phyloP scores from a whole-genome alignment of 2,888 invertebrate species.

The Eubasilissa splendida region DNA sequence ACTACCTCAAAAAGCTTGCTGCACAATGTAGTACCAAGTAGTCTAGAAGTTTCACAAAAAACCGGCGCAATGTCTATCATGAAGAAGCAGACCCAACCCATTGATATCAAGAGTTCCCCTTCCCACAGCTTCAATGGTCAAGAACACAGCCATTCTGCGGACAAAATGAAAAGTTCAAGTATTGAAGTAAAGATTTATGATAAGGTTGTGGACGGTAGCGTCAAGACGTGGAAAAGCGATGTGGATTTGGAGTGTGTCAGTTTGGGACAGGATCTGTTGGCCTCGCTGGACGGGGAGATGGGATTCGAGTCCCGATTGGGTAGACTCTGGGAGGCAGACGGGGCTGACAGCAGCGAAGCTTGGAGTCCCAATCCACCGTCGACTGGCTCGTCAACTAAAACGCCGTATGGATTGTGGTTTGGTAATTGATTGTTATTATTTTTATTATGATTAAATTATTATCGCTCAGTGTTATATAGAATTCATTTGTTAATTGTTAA shows the following conservation, averaged over 20 bases:
- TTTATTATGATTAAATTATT: too few species aligned
- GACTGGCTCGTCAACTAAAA: slow-evolving; percentile 61
- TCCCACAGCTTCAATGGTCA: slow-evolving; percentile 39
- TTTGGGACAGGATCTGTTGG: slow-evolving; percentile 75
- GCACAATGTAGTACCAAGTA: slow-evolving; percentile 39
- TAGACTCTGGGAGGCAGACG: slow-evolving; percentile 69
- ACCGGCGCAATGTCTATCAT: slow-evolving; percentile 13
- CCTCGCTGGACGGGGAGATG: slow-evolving; percentile 70
- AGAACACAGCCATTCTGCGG: slow-evolving; percentile 58
- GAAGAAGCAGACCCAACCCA: slow-evolving; percentile 51
- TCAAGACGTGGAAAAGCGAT: slow-evolving; percentile 76
- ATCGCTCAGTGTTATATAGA: too few species aligned
- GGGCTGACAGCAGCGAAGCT: slow-evolving; percentile 63
- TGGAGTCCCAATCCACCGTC: slow-evolving; percentile 64
- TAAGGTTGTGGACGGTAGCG: slow-evolving; percentile 70
- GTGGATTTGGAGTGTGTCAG: slow-evolving; percentile 76
- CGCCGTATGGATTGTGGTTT: slow-evolving; percentile 69
- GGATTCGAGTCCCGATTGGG: slow-evolving; percentile 63
- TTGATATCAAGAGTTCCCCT: slow-evolving; percentile 47
- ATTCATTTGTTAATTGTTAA: too few species aligned
- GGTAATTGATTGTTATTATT: slow-evolving; percentile 62
- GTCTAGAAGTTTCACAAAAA: slow-evolving; percentile 18
- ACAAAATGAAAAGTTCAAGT: slow-evolving; percentile 60
- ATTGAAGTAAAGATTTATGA: slow-evolving; percentile 69
- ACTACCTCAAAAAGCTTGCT: slow-evolving; percentile 43